Evolutionary conservation across 2,113 vertebrate species (phyloP).

Genomic region (Paraplagusia blochii): DNA sequence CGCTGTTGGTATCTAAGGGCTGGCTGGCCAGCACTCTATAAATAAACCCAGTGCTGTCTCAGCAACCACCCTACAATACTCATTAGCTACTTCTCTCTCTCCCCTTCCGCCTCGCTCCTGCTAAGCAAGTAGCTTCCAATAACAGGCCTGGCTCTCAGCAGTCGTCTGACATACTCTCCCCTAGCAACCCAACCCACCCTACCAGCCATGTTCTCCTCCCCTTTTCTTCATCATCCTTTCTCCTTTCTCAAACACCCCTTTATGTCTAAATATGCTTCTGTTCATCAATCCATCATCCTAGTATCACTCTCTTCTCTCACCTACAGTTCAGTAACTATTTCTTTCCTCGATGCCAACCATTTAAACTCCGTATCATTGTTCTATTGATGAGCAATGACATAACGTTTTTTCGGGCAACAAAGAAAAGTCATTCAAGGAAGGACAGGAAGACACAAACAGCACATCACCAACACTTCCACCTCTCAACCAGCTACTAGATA

Average conservation of each 20-base stretch:
- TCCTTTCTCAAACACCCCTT: constrained; percentile 33
- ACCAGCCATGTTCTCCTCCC: constrained; percentile 39
- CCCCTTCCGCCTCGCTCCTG: constrained; percentile 54
- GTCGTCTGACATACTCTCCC: constrained; percentile 59
- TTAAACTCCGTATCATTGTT: constrained; percentile 5
- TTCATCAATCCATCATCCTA: constrained; percentile 17
- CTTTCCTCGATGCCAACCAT: neutral
- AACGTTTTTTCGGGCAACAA: constrained; percentile 16
- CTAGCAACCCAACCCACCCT: constrained; percentile 63
- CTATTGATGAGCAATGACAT: constrained; percentile 11
- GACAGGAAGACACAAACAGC: constrained; percentile 16
- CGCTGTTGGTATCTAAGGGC: constrained; percentile 83
- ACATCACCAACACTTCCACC: neutral
- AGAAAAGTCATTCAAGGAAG: constrained; percentile 9
- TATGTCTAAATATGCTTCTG: constrained; percentile 9
- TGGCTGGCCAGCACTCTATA: constrained; percentile 81
- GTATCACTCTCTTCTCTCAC: constrained; percentile 15
- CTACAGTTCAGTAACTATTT: neutral
- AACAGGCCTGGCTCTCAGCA: constrained; percentile 54
- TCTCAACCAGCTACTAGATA: neutral
- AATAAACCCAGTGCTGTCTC: constrained; percentile 86
- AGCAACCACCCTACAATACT: constrained; percentile 76
- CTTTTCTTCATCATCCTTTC: constrained; percentile 38
- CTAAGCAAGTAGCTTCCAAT: constrained; percentile 64
- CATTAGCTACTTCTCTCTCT: constrained; percentile 68